phyloP scores from a whole-genome alignment of 37 sponge, comb jelly and placozoan species.

The Halisarca cf. caerulea region DNA sequence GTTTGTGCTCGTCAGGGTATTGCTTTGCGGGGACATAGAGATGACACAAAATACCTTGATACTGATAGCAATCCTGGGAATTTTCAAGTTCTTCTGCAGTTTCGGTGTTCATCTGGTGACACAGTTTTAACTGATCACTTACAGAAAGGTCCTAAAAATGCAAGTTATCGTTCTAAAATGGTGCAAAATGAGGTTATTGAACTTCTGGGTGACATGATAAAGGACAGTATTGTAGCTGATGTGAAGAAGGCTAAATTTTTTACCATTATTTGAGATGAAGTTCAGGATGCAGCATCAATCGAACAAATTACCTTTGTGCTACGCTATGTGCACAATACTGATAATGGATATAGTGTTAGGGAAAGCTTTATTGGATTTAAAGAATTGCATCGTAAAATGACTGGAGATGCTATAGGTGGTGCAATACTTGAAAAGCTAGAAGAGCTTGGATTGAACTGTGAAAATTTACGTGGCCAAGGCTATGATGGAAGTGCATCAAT shows the following conservation, averaged over 20 bases:
- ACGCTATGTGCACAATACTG: constrained; percentile 56
- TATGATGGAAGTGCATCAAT: constrained; percentile 73
- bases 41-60: constrained; percentile 21
- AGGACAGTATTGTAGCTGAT: constrained; percentile 37
- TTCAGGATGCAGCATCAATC: constrained; percentile 48
- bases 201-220: constrained; percentile 17
- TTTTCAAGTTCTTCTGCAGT: constrained; percentile 41
- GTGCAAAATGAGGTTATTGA: constrained; percentile 56
- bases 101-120: constrained; percentile 48
- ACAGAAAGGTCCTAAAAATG: constrained; percentile 53
- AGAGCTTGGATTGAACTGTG: constrained; percentile 45
- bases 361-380: not conserved
- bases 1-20: constrained; percentile 51
- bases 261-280: constrained; percentile 44
- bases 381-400: not conserved
- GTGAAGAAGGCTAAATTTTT: constrained; percentile 40
- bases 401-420: not conserved
- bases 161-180: constrained; percentile 51
- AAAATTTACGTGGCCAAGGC: constrained; percentile 53
- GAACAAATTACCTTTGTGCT: constrained; percentile 40
- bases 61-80: constrained; percentile 39
- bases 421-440: not conserved
- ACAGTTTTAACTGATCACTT: constrained; percentile 54
- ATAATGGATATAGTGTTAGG: constrained; percentile 24
- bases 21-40: constrained; percentile 24